A percentile compares a stretch with the other conserved stretches of the same genome.
These are phyloP conservation scores for Poecile montanus DNA, from an alignment of 2,797 vertebrate species.

Conservation along the genomic window DNA sequence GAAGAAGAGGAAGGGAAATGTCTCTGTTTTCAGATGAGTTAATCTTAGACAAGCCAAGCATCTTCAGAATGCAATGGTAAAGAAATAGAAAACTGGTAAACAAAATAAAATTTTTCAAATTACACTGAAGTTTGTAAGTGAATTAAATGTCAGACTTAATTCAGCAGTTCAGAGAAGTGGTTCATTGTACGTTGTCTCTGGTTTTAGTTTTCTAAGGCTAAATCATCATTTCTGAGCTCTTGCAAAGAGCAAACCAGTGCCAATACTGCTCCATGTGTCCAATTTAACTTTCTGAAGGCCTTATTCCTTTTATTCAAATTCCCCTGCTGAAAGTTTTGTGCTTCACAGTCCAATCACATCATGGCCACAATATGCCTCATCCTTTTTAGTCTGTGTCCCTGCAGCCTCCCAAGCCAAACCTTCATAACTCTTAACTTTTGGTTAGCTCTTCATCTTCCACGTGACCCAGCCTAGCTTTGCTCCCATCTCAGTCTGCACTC, in stretches of 20 bases:
- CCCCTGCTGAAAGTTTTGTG: background rate
- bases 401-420: background rate
- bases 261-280: background rate
- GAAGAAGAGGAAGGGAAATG: background rate
- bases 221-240: background rate
- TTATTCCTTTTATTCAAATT: background rate
- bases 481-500: background rate
- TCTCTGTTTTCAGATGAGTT: background rate
- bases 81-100: background rate
- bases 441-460: background rate
- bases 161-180: background rate
- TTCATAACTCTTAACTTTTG: background rate
- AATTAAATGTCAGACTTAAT: background rate
- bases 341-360: background rate
- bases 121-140: background rate
- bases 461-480: background rate
- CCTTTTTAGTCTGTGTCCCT: background rate
- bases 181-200: background rate
- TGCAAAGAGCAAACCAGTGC: background rate
- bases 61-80: background rate
- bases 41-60: background rate
- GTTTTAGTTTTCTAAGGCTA: background rate
- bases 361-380: background rate
- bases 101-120: background rate
- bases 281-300: background rate